A percentile compares a stretch with the other conserved stretches of the same genome.
These are phyloP conservation scores for Unio delphinus DNA, from an alignment of 2,888 invertebrate genomes.

Conservation along the genomic window DNA sequence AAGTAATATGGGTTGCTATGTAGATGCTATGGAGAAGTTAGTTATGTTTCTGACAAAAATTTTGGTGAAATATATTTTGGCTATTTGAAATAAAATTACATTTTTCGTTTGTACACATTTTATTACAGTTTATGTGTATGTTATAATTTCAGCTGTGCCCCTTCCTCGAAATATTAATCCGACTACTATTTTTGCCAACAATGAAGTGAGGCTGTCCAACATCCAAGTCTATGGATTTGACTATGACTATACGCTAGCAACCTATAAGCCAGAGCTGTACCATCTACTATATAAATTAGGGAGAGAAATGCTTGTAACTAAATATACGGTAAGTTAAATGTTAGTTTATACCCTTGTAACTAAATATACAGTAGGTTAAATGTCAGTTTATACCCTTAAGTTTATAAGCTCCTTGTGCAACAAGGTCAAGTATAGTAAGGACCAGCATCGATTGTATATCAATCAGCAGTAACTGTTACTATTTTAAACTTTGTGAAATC, in stretches of 20 bases:
- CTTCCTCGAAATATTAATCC: conserved; percentile 73
- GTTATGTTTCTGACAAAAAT: too few relatives aligned
- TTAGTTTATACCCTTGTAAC: conserved; percentile 77
- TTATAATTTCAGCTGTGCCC: conserved; percentile 38
- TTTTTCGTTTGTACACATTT: not conserved
- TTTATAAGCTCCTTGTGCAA: too few relatives aligned
- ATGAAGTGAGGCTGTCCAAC: conserved; percentile 91
- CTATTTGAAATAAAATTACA: too few relatives aligned
- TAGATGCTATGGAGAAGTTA: too few relatives aligned
- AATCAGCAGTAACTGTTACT: too few relatives aligned
- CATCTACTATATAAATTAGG: conserved; percentile 92
- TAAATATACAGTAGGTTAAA: conserved; percentile 83
- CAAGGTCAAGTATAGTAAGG: too few relatives aligned
- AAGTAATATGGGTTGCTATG: too few relatives aligned
- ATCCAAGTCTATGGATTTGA: conserved; percentile 96
- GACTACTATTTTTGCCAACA: conserved; percentile 94
- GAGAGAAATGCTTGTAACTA: conserved; percentile 86
- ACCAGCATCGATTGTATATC: too few relatives aligned
- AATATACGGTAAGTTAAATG: conserved; percentile 81
- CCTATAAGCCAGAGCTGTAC: conserved; percentile 91
- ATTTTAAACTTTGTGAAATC: too few relatives aligned
- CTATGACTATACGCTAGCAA: conserved; percentile 97
- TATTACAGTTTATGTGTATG: not conserved
- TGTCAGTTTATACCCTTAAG: too few relatives aligned
- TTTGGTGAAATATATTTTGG: too few relatives aligned